Evolutionary conservation across 2,113 vertebrate genomes (phyloP).

Genomic region (Esox niger): DNA sequence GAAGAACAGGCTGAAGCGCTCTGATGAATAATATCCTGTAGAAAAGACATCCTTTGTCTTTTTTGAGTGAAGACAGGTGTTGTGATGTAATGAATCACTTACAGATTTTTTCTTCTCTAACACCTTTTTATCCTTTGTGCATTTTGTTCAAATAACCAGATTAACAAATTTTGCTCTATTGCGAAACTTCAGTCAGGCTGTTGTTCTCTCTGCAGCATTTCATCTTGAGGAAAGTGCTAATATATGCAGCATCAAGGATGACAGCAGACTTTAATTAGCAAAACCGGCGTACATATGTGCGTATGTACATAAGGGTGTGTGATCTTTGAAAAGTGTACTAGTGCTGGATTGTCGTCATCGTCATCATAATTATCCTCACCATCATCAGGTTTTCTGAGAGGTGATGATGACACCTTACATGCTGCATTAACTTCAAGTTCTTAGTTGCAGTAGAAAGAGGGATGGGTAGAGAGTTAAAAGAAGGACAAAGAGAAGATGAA

Average conservation of each 20-base stretch:
- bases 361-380: too few relatives aligned
- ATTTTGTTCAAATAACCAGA: conserved; percentile 32
- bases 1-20: too few relatives aligned
- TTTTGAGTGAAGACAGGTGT: conserved; percentile 19
- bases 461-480: conserved; percentile 6
- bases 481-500: conserved; percentile 16
- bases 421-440: conserved; percentile 31
- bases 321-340: conserved; percentile 55
- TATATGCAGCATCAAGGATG: conserved; percentile 60
- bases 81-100: conserved; percentile 13
- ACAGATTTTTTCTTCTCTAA: not conserved
- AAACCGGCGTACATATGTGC: not conserved
- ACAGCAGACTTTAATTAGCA: conserved; percentile 70
- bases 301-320: conserved; percentile 36
- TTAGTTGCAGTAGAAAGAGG: not conserved
- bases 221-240: conserved; percentile 63
- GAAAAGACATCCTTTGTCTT: not conserved
- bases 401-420: conserved; percentile 58
- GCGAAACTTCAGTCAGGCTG: conserved; percentile 42
- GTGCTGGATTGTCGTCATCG: conserved; percentile 59
- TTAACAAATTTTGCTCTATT: conserved; percentile 8
- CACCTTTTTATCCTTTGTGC: conserved; percentile 18
- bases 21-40: too few relatives aligned
- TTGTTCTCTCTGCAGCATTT: conserved; percentile 49
- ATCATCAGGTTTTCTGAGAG: conserved; percentile 61